phyloP scores from a whole-genome alignment of 1,140 invertebrate species.

The Nasonia longicornis region DNA sequence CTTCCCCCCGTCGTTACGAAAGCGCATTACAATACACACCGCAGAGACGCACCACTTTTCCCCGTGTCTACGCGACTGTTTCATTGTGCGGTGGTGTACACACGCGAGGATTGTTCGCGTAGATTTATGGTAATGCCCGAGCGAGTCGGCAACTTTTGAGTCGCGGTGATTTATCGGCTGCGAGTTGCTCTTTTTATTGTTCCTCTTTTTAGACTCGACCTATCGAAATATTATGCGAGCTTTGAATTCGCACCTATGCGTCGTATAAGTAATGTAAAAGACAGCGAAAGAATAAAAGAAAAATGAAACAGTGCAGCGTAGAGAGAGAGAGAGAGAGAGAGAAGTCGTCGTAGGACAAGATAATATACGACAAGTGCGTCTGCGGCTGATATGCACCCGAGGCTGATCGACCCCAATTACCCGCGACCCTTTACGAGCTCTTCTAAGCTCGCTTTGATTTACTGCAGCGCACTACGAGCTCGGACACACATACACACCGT shows the following conservation, averaged over 20 bases:
- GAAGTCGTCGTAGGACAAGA: not conserved
- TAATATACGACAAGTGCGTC: constrained; percentile 16
- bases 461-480: not conserved
- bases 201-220: not conserved
- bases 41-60: not conserved
- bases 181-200: too few species aligned
- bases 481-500: not conserved
- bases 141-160: not conserved
- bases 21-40: not conserved
- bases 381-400: not conserved
- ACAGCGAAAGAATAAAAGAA: too few species aligned
- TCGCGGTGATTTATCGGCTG: not conserved
- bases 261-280: too few species aligned
- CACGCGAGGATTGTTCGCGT: not conserved
- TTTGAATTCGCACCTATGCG: too few species aligned
- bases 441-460: constrained; percentile 31
- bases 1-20: not conserved
- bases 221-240: too few species aligned
- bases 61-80: not conserved
- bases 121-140: not conserved
- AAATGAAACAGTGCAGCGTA: too few species aligned
- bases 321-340: not conserved
- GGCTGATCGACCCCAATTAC: constrained; percentile 37
- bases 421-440: constrained; percentile 23
- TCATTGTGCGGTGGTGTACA: not conserved